These are phyloP conservation scores for Ennomos erosarius DNA, from an alignment of 2,888 invertebrate species.

Conservation along the genomic window DNA sequence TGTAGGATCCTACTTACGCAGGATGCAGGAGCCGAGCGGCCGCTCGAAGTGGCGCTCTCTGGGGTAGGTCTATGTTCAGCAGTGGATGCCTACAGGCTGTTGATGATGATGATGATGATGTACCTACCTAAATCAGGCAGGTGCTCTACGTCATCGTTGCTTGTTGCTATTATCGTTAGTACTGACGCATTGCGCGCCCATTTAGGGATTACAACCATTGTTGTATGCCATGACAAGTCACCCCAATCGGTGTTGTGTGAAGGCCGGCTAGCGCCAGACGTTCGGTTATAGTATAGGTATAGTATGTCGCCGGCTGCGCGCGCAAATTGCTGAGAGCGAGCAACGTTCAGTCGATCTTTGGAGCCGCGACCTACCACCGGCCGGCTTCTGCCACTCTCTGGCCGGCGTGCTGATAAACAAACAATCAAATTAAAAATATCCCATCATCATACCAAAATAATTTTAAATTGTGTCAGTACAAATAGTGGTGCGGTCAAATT, in stretches of 20 bases:
- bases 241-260: slow-evolving; percentile 46
- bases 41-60: too few relatives aligned
- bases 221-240: slow-evolving; percentile 37
- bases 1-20: too few relatives aligned
- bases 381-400: slow-evolving; percentile 51
- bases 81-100: too few relatives aligned
- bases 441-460: slow-evolving; percentile 11
- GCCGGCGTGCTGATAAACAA: slow-evolving; percentile 46
- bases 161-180: neutral
- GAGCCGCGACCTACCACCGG: slow-evolving; percentile 67
- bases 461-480: slow-evolving; percentile 28
- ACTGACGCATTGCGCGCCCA: slow-evolving; percentile 18
- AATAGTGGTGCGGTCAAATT: slow-evolving; percentile 41
- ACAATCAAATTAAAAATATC: slow-evolving; percentile 35
- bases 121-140: too few relatives aligned
- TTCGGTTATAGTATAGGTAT: slow-evolving; percentile 49
- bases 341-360: slow-evolving; percentile 72
- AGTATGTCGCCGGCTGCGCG: slow-evolving; percentile 63
- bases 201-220: slow-evolving; percentile 26
- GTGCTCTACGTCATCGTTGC: neutral
- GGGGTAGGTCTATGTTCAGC: too few relatives aligned
- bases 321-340: slow-evolving; percentile 46
- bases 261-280: slow-evolving; percentile 48
- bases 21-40: too few relatives aligned
- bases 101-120: too few relatives aligned